Evolutionary conservation across 2,888 invertebrate genomes (phyloP).

Genomic region (Meiosimyza platycephala): DNA sequence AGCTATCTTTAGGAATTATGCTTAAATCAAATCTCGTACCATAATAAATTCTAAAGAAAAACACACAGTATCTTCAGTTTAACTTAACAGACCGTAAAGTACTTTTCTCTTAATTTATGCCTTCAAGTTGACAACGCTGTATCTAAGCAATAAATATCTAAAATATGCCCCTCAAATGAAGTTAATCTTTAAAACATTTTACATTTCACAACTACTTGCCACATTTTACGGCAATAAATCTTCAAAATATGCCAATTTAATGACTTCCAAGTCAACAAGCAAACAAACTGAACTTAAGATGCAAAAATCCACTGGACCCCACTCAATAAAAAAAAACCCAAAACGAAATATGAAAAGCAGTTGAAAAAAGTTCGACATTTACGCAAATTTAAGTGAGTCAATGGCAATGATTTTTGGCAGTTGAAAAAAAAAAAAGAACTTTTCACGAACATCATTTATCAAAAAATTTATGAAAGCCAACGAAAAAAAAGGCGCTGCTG

Average conservation of each 20-base stretch:
- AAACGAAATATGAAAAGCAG: no score
- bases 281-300: not conserved
- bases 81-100: no score
- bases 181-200: not conserved
- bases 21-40: no score
- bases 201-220: slow-evolving; percentile 1
- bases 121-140: no score
- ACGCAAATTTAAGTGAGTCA: slow-evolving; percentile 17
- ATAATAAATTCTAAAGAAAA: no score
- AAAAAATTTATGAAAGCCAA: slow-evolving; percentile 16
- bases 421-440: not conserved
- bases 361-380: slow-evolving; percentile 4
- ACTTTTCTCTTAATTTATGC: no score
- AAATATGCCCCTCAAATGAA: no score
- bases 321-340: no score
- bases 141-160: no score
- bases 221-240: slow-evolving; percentile 19
- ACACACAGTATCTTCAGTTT: no score
- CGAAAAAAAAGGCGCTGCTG: not conserved
- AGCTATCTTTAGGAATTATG: no score
- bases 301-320: no score
- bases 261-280: slow-evolving; percentile 19
- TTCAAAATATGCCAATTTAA: slow-evolving; percentile 20
- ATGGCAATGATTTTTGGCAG: slow-evolving; percentile 6
- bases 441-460: slow-evolving; percentile 24